phyloP scores from a whole-genome alignment of 2,888 invertebrate species.

The Eupithecia abbreviata region DNA sequence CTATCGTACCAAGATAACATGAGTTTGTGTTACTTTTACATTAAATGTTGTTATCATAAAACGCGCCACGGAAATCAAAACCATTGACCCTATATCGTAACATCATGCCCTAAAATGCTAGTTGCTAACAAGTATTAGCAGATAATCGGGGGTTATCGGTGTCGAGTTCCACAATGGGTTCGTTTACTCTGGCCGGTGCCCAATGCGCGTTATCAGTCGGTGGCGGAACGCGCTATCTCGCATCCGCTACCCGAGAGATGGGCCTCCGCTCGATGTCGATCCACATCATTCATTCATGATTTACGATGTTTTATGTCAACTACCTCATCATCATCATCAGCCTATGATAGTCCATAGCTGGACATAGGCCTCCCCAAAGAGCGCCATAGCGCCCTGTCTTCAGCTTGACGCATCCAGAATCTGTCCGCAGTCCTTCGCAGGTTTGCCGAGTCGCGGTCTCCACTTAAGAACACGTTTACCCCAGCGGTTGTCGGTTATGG shows the following conservation, averaged over 20 bases:
- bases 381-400: too few relatives aligned
- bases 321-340: not conserved
- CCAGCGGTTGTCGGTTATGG: too few relatives aligned
- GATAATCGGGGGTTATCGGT: conserved; percentile 69
- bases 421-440: too few relatives aligned
- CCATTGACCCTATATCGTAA: conserved; percentile 32
- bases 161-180: conserved; percentile 58
- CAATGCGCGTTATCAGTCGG: conserved; percentile 71
- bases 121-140: conserved; percentile 55
- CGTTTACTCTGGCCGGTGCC: conserved; percentile 68
- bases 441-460: too few relatives aligned
- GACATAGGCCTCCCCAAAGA: too few relatives aligned
- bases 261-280: conserved; percentile 40
- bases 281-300: conserved; percentile 32
- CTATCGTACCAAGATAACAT: not conserved
- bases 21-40: not conserved
- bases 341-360: too few relatives aligned
- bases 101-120: conserved; percentile 39
- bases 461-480: too few relatives aligned
- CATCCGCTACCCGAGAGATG: conserved; percentile 64
- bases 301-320: conserved; percentile 29
- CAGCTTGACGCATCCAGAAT: too few relatives aligned
- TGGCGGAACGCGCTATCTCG: conserved; percentile 73
- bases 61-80: conserved; percentile 34
- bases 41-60: conserved; percentile 1